Conservation (phyloP, 2,888 invertebrate genomes). For the Autographa pulchrina region DNA sequence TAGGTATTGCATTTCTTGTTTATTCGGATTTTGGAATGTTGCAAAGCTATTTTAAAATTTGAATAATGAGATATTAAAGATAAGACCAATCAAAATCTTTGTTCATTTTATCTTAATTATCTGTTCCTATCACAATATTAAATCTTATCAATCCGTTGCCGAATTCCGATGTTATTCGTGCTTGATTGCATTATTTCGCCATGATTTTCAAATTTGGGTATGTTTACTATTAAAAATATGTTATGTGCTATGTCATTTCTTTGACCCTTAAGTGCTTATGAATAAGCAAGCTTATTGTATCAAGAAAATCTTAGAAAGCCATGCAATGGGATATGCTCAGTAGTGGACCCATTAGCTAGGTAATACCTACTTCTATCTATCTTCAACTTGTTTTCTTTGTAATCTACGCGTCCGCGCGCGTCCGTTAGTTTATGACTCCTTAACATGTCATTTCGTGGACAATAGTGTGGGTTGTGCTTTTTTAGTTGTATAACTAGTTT, state of each 20-base stretch:
- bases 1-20: neutral
- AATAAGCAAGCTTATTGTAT: neutral
- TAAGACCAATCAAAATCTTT: neutral
- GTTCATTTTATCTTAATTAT: neutral
- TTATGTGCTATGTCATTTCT: neutral
- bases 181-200: constrained; percentile 6
- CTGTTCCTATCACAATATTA: constrained; percentile 18
- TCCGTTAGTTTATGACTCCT: too few species aligned
- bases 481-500: too few species aligned
- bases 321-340: too few species aligned
- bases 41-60: neutral
- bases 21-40: neutral
- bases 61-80: neutral
- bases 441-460: too few species aligned
- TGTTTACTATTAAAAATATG: too few species aligned
- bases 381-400: too few species aligned
- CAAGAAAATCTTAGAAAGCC: too few species aligned
- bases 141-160: constrained; percentile 36
- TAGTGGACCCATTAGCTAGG: too few species aligned
- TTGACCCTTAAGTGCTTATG: constrained; percentile 16
- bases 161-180: constrained; percentile 19
- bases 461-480: too few species aligned
- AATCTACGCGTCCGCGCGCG: too few species aligned
- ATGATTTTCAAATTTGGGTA: neutral
- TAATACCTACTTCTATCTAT: too few species aligned